These are phyloP conservation scores for Scolopax bukidnonensis DNA, from an alignment of 2,797 vertebrate species.

Conservation along the genomic window DNA sequence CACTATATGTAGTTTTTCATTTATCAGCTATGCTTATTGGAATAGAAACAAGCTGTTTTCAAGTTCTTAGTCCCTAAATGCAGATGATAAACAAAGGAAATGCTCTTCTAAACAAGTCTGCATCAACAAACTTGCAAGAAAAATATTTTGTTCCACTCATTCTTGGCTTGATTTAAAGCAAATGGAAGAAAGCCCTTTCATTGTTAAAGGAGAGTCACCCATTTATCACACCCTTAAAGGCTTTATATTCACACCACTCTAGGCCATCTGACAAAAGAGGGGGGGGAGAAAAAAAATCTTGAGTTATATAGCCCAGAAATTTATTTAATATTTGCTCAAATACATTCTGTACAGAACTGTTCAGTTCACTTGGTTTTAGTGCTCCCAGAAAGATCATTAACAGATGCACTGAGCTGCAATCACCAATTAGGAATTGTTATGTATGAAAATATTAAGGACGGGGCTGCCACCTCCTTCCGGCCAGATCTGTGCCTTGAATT, in stretches of 20 bases:
- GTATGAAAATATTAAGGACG: constrained; percentile 41
- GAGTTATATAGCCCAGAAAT: constrained; percentile 76
- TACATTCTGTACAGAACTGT: constrained; percentile 70
- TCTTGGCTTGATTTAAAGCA: not conserved
- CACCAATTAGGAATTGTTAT: constrained; percentile 37
- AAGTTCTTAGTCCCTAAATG: not conserved
- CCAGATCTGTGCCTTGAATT: constrained; percentile 45
- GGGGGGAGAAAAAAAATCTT: constrained; percentile 13
- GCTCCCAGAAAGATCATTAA: constrained; percentile 46
- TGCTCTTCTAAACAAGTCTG: not conserved
- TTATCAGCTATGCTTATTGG: not conserved
- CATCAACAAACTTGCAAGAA: not conserved
- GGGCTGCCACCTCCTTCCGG: constrained; percentile 18
- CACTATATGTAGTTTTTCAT: not conserved
- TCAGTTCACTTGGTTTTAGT: constrained; percentile 27
- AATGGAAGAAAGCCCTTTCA: not conserved
- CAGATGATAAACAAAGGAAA: not conserved
- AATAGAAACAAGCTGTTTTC: not conserved
- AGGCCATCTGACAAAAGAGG: constrained; percentile 34
- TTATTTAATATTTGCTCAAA: constrained; percentile 77
- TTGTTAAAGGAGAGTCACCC: not conserved
- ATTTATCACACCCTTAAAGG: not conserved
- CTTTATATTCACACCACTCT: not conserved
- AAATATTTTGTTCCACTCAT: not conserved
- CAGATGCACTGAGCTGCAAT: constrained; percentile 52